A percentile compares a stretch with the other conserved stretches of the same genome.
phyloP scores from a whole-genome alignment of 2,888 invertebrate species.

The Latrodectus hesperus region DNA sequence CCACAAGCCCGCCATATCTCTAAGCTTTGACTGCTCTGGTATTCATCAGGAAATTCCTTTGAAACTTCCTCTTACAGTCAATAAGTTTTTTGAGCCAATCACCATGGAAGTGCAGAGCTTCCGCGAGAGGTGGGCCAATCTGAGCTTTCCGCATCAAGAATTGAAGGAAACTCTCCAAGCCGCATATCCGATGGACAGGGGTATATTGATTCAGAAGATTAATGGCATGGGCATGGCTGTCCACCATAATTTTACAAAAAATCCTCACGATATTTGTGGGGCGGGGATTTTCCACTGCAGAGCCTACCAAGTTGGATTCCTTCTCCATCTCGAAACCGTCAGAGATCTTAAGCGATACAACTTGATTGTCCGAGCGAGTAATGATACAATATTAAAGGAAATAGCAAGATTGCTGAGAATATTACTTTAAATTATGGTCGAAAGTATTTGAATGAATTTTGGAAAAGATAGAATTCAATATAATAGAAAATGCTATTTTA shows the following conservation, averaged over 20 bases:
- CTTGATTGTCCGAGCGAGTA: background rate
- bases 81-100: conserved; percentile 44
- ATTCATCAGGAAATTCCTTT: background rate
- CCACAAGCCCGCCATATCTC: conserved; percentile 3
- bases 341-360: background rate
- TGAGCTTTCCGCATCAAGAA: background rate
- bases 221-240: conserved; percentile 21
- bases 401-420: background rate
- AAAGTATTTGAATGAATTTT: too few species aligned
- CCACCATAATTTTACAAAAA: conserved; percentile 6
- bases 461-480: too few species aligned
- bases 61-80: conserved; percentile 42
- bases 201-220: conserved; percentile 4
- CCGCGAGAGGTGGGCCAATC: conserved; percentile 6
- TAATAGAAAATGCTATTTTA: too few species aligned
- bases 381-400: background rate
- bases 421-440: background rate
- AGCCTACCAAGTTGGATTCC: background rate
- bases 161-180: conserved; percentile 4
- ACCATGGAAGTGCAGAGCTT: conserved; percentile 16
- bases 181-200: conserved; percentile 19
- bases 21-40: background rate
- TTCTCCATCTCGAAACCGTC: conserved; percentile 17
- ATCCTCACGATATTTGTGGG: conserved; percentile 19
- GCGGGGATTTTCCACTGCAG: conserved; percentile 33